Conservation (phyloP, 2,888 invertebrate genomes). For the Nudaria mundana region DNA sequence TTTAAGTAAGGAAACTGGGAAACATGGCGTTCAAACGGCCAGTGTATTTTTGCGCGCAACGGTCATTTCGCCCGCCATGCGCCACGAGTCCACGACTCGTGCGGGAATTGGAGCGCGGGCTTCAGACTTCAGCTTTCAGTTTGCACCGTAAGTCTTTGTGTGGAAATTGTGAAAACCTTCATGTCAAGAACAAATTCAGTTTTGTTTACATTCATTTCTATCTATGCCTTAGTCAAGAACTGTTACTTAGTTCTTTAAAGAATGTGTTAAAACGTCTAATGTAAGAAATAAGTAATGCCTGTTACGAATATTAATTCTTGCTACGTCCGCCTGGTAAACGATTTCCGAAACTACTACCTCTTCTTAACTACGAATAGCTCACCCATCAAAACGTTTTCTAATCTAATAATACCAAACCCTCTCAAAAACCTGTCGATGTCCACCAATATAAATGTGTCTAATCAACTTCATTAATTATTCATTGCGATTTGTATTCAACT, state of each 20-base stretch:
- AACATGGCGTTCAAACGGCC: conserved; percentile 20
- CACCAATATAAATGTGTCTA: conserved; percentile 33
- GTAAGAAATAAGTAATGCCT: too few relatives aligned
- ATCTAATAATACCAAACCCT: conserved; percentile 18
- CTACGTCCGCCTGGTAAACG: too few relatives aligned
- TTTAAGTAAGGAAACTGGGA: conserved; percentile 1
- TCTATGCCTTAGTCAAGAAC: not conserved
- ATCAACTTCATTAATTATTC: conserved; percentile 43
- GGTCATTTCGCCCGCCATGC: conserved; percentile 14
- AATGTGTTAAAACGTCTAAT: too few relatives aligned
- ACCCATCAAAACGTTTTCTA: conserved; percentile 3
- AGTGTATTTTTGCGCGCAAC: conserved; percentile 31
- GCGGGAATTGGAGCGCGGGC: conserved; percentile 35
- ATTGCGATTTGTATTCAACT: conserved; percentile 45
- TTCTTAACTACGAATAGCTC: too few relatives aligned
- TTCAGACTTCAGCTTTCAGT: too few relatives aligned
- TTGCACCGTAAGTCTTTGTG: conserved; percentile 28
- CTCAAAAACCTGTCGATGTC: conserved; percentile 25
- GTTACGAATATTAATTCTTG: too few relatives aligned
- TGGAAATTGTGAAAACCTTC: conserved; percentile 20
- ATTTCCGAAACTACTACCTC: too few relatives aligned
- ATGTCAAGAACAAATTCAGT: conserved; percentile 4
- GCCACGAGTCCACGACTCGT: conserved; percentile 28
- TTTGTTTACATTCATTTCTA: too few relatives aligned
- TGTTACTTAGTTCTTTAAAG: too few relatives aligned